Percentiles rank a stretch among this genome's conserved stretches.
Evolutionary conservation across 2,797 vertebrate genomes (phyloP).

Genomic region (Aulostomus chinensis): DNA sequence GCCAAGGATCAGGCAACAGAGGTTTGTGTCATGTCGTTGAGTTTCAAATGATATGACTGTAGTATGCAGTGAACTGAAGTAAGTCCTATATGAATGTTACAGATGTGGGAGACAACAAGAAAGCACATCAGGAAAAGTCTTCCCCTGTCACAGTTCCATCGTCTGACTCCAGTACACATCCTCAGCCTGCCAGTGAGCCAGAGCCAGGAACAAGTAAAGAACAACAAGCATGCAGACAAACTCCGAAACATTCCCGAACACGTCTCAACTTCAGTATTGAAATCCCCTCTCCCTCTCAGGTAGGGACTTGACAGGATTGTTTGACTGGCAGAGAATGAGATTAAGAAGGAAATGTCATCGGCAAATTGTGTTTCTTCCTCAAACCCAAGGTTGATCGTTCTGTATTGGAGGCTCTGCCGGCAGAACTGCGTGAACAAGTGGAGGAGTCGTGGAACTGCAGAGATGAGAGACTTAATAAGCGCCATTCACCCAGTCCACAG

Average conservation of each 20-base stretch:
- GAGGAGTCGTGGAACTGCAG: conserved; percentile 85
- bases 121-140: conserved; percentile 37
- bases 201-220: conserved; percentile 80
- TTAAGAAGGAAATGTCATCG: background rate
- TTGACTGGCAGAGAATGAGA: background rate
- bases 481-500: conserved; percentile 65
- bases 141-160: conserved; percentile 19
- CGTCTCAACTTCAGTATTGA: conserved; percentile 91
- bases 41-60: background rate
- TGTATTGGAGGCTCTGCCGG: conserved; percentile 90
- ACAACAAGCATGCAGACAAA: conserved; percentile 70
- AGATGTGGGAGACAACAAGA: conserved; percentile 27
- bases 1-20: conserved; percentile 52
- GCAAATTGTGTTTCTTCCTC: background rate
- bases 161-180: conserved; percentile 32
- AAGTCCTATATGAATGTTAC: conserved; percentile 2
- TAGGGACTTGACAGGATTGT: conserved; percentile 47
- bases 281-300: conserved; percentile 95
- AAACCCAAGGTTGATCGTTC: conserved; percentile 88
- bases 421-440: conserved; percentile 90
- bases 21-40: conserved; percentile 28
- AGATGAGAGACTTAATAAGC: conserved; percentile 54
- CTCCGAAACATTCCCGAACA: conserved; percentile 78
- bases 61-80: background rate
- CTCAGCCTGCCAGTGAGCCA: conserved; percentile 67